Conservation (phyloP, 2,797 vertebrate genomes). For the Gorsachius magnificus region DNA sequence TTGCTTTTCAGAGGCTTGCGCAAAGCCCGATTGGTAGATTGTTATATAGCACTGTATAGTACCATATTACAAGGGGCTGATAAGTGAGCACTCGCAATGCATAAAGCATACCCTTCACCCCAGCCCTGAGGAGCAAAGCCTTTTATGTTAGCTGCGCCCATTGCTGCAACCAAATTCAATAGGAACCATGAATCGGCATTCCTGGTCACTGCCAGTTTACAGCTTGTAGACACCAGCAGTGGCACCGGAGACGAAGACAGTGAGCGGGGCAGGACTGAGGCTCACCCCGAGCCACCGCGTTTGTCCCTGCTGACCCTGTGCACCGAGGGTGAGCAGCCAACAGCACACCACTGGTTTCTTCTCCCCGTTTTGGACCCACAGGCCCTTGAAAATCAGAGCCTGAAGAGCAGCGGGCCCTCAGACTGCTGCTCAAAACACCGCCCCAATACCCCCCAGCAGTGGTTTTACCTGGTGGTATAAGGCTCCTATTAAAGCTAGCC, state of each 20-base stretch:
- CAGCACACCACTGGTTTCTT: fast-evolving
- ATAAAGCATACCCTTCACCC: not conserved
- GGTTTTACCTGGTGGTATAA: fast-evolving
- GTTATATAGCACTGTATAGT: not conserved
- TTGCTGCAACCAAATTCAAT: not conserved
- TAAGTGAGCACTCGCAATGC: not conserved
- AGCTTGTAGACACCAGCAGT: fast-evolving
- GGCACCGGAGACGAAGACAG: fast-evolving
- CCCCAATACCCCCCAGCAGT: fast-evolving
- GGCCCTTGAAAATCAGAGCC: not conserved
- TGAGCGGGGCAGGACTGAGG: fast-evolving
- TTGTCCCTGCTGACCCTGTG: not conserved
- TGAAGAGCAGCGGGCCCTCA: fast-evolving
- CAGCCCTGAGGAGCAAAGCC: not conserved
- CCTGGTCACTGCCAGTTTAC: not conserved
- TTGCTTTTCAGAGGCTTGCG: not conserved
- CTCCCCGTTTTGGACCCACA: fast-evolving
- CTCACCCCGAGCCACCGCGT: fast-evolving
- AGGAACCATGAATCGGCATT: fast-evolving
- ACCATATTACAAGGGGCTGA: fast-evolving
- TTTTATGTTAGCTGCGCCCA: not conserved
- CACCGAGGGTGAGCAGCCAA: not conserved
- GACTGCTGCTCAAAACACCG: not conserved
- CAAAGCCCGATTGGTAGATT: not conserved
- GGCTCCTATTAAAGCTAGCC: not conserved